Conservation (phyloP, 1,140 invertebrate genomes). For the Plodia interpunctella region DNA sequence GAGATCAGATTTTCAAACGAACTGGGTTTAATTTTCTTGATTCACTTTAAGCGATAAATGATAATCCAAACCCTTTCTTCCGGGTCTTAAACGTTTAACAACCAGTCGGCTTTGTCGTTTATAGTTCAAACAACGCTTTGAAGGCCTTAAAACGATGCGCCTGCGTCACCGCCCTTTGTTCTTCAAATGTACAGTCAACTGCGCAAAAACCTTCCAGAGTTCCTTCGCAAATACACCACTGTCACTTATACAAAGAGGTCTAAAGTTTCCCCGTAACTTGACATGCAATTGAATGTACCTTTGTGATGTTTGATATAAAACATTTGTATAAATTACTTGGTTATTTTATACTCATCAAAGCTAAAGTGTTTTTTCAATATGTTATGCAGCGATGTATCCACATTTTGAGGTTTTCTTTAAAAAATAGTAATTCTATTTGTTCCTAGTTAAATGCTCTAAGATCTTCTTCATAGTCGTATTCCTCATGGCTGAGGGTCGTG, state of each 20-base stretch:
- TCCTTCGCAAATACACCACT: too few relatives aligned
- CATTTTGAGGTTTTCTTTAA: neutral
- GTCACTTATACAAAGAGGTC: too few relatives aligned
- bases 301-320: neutral
- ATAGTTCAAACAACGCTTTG: neutral
- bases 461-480: too few relatives aligned
- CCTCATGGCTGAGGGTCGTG: too few relatives aligned
- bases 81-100: neutral
- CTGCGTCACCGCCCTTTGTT: neutral
- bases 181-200: neutral
- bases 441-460: too few relatives aligned
- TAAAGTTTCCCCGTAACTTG: too few relatives aligned
- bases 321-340: neutral
- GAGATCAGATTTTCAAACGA: too few relatives aligned
- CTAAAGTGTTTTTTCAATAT: neutral
- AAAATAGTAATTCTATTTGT: neutral
- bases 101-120: neutral
- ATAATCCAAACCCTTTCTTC: neutral
- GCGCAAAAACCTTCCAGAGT: too few relatives aligned
- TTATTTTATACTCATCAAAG: neutral
- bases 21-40: neutral
- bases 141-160: neutral
- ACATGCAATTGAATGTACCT: neutral
- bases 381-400: too few relatives aligned
- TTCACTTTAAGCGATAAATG: neutral